Evolutionary conservation across 1,140 invertebrate species (phyloP).

Genomic region (Monomorium pharaonis): DNA sequence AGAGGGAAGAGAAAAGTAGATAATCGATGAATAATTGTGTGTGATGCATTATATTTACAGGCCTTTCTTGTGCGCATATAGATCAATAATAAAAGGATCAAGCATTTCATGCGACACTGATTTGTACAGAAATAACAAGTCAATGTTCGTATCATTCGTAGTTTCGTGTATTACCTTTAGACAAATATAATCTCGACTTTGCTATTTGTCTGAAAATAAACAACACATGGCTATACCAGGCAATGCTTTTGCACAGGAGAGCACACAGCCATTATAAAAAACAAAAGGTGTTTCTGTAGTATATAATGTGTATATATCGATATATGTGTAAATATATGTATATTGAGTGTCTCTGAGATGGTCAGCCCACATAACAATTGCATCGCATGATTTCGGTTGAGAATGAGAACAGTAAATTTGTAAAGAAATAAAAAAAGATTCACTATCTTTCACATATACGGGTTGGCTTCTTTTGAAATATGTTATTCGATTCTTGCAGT

Average conservation of each 20-base stretch:
- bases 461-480: constrained; percentile 38
- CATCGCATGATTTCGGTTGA: constrained; percentile 28
- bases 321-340: constrained; percentile 41
- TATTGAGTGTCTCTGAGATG: constrained; percentile 30
- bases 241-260: constrained; percentile 80
- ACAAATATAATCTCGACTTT: constrained; percentile 83
- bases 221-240: constrained; percentile 82
- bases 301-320: constrained; percentile 44
- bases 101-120: constrained; percentile 83
- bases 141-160: constrained; percentile 80
- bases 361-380: constrained; percentile 50
- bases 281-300: constrained; percentile 67
- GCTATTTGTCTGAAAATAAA: constrained; percentile 84
- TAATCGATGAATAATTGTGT: constrained; percentile 68
- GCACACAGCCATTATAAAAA: constrained; percentile 77
- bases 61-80: constrained; percentile 74
- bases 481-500: constrained; percentile 38
- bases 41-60: constrained; percentile 78
- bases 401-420: constrained; percentile 45
- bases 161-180: constrained; percentile 82
- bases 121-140: constrained; percentile 78
- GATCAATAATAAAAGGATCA: constrained; percentile 70
- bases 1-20: constrained; percentile 55
- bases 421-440: constrained; percentile 31
- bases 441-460: constrained; percentile 25